These are phyloP conservation scores for Chloroclysta siterata DNA, from an alignment of 2,888 invertebrate species.

Conservation along the genomic window DNA sequence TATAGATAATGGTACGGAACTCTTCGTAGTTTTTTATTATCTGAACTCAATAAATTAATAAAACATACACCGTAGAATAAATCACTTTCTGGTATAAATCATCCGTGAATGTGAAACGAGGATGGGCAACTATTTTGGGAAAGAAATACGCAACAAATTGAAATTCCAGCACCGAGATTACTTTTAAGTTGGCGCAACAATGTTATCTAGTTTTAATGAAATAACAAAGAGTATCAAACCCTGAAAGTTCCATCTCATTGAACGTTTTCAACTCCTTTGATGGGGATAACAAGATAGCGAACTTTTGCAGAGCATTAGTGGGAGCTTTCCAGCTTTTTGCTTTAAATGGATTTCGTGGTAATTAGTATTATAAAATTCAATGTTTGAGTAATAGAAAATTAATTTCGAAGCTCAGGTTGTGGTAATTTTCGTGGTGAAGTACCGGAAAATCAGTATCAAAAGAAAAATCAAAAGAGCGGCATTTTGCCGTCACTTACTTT, in stretches of 20 bases:
- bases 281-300: constrained; percentile 50
- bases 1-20: no score
- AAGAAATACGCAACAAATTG: constrained; percentile 22
- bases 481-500: no score
- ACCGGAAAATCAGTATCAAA: no score
- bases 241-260: constrained; percentile 44
- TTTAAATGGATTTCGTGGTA: constrained; percentile 13
- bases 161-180: constrained; percentile 21
- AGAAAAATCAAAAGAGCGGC: no score
- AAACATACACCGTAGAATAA: not conserved
- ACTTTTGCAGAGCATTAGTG: constrained; percentile 51
- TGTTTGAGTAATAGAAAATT: constrained; percentile 3
- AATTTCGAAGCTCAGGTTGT: not conserved
- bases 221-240: constrained; percentile 33
- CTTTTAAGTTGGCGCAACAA: constrained; percentile 24
- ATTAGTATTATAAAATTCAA: constrained; percentile 15
- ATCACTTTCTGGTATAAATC: not conserved
- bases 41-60: not conserved
- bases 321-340: constrained; percentile 30
- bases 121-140: constrained; percentile 1
- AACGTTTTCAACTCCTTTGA: constrained; percentile 44
- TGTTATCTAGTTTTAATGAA: constrained; percentile 34
- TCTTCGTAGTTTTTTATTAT: no score
- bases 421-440: not conserved
- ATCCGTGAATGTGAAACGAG: not conserved